phyloP scores from a whole-genome alignment of 35 echinoderm and acorn worm species.

The Heliocidaris tuberculata region DNA sequence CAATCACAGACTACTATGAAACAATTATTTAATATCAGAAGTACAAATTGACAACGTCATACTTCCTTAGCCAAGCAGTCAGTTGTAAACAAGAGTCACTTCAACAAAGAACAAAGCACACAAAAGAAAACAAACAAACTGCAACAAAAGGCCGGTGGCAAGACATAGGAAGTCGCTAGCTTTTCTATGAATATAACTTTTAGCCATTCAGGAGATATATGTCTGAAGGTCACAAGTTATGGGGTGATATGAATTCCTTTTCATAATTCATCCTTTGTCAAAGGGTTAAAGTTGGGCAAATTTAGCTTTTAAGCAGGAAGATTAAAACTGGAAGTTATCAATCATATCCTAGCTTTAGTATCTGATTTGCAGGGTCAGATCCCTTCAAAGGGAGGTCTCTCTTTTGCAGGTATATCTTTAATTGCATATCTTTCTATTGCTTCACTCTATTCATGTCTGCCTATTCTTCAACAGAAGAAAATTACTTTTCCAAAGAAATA shows the following conservation, averaged over 20 bases:
- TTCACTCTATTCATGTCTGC: too few relatives aligned
- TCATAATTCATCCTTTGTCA: background rate
- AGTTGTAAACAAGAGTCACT: background rate
- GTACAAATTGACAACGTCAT: background rate
- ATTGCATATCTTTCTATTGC: too few relatives aligned
- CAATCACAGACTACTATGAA: background rate
- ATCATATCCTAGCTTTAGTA: background rate
- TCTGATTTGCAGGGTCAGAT: background rate
- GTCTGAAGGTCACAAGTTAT: background rate
- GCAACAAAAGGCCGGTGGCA: background rate
- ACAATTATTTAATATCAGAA: conserved; percentile 14
- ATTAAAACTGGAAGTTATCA: background rate
- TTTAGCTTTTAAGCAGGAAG: background rate
- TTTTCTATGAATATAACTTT: background rate
- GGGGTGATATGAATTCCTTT: background rate
- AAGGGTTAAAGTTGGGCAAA: background rate
- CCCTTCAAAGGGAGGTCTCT: background rate
- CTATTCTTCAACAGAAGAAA: too few relatives aligned
- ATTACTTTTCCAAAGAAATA: too few relatives aligned
- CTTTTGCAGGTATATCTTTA: too few relatives aligned
- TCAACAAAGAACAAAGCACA: background rate
- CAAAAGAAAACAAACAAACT: background rate
- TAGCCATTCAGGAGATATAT: background rate
- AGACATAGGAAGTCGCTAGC: background rate
- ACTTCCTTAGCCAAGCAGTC: background rate